These are phyloP conservation scores for Nesospiza acunhae DNA, from an alignment of 2,113 vertebrate genomes.

Conservation along the genomic window DNA sequence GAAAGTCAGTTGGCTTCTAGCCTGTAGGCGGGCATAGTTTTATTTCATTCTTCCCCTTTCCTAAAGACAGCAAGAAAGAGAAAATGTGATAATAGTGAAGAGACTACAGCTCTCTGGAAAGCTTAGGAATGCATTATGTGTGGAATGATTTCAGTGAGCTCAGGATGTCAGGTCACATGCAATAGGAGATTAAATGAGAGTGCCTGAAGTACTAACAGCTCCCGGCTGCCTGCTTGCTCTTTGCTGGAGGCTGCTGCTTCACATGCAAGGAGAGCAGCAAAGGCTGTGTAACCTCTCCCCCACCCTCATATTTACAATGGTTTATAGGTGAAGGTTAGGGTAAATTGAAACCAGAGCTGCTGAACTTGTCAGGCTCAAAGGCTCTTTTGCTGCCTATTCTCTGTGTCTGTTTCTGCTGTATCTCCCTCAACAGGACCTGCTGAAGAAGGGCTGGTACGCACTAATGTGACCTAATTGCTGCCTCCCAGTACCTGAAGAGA, in stretches of 20 bases:
- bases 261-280: not conserved
- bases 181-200: not conserved
- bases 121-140: not conserved
- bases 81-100: not conserved
- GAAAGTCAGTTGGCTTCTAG: conserved; percentile 26
- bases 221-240: not conserved
- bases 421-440: not conserved
- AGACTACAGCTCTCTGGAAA: not conserved
- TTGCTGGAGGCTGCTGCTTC: not conserved
- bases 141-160: not conserved
- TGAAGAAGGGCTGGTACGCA: not conserved
- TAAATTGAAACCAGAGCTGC: not conserved
- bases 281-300: not conserved
- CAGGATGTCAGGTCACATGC: not conserved
- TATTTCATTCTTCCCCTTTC: conserved; percentile 5
- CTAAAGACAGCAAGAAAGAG: conserved; percentile 7
- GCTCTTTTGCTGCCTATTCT: not conserved
- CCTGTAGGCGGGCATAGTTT: not conserved
- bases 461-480: not conserved
- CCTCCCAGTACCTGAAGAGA: not conserved
- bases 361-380: not conserved
- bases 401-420: not conserved
- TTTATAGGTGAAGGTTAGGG: not conserved
- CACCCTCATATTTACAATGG: not conserved
- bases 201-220: not conserved